A percentile compares a stretch with the other conserved stretches of the same genome.
These are phyloP conservation scores for Heliconius charithonia DNA, from an alignment of 2,888 invertebrate species.

Conservation along the genomic window DNA sequence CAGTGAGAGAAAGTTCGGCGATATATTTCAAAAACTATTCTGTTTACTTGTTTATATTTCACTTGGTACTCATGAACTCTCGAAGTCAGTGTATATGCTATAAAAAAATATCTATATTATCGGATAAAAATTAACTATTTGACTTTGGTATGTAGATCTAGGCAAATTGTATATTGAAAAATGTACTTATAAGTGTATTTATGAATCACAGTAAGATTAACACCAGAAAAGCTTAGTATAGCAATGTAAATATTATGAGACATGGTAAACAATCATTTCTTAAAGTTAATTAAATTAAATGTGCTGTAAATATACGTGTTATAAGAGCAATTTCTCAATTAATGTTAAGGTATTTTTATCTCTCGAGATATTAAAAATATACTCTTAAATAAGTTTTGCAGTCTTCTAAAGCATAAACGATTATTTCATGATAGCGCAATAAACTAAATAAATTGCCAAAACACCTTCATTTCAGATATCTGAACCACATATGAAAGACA, in stretches of 20 bases:
- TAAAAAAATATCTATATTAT: slow-evolving; percentile 64
- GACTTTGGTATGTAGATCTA: slow-evolving; percentile 73
- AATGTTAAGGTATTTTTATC: slow-evolving; percentile 41
- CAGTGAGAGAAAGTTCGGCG: slow-evolving; percentile 55
- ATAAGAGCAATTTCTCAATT: slow-evolving; percentile 40
- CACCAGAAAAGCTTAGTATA: slow-evolving; percentile 76
- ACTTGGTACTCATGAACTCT: slow-evolving; percentile 58
- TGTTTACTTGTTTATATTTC: slow-evolving; percentile 38
- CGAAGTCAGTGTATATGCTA: slow-evolving; percentile 68
- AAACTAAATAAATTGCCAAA: slow-evolving; percentile 45
- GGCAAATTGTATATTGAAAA: slow-evolving; percentile 77
- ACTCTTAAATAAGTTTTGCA: slow-evolving; percentile 37
- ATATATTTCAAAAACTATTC: slow-evolving; percentile 44
- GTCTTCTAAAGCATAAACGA: slow-evolving; percentile 22
- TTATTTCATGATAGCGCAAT: slow-evolving; percentile 26
- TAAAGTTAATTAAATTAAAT: slow-evolving; percentile 67
- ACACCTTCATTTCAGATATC: slow-evolving; percentile 29
- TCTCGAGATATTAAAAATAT: slow-evolving; percentile 32
- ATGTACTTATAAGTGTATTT: slow-evolving; percentile 80
- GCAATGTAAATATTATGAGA: slow-evolving; percentile 80
- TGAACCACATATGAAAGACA: slow-evolving; percentile 58
- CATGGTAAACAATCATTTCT: slow-evolving; percentile 71
- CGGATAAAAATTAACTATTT: slow-evolving; percentile 34
- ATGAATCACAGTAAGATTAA: slow-evolving; percentile 83
- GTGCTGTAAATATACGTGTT: slow-evolving; percentile 76